Base-by-base conservation (phyloP, 2,113 vertebrate species). In the Austrofundulus limnaeus region DNA sequence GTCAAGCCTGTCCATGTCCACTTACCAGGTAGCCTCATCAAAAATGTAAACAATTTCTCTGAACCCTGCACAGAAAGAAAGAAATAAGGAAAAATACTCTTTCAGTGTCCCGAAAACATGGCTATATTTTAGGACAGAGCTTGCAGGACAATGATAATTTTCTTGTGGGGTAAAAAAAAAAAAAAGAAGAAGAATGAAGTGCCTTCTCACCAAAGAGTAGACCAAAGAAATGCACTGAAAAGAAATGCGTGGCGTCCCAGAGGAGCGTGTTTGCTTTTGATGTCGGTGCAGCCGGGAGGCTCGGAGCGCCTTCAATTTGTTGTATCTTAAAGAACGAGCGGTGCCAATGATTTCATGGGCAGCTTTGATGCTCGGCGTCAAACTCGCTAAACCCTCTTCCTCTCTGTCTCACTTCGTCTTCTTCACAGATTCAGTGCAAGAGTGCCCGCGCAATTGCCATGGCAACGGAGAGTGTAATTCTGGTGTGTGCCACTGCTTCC, bases 401-500 rank as follows among this genome's bases (percentile, higher is more conserved):
- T 66, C 65, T 69, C 60, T 55, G 25, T 77, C 81, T 81, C 64
- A 66, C 69, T 85, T 81, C 72, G 21, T 85, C 66, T 66, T 75
- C 72, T 77, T 88, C 71, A 72, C 94, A 99, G 97, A 98, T 87
- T 99, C 97, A 0, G 96, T 98, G 78, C 96, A 98, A 86, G 96
- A 98, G 88, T 99, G 97, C 85, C 97, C 96, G 34, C 94, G 95
- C 34, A 98, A 98, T 80, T 99, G 97, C 85, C 97, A 98, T 63
- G 96, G 97, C 42, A 99, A 99, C 70, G 97, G 97, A 1, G 97
- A 99, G 85, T 99, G 97, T 58, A 95, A 97, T 19, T 98, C 97
- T 3, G 97, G 97, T 46, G 88, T 96, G 68, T 99, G 97, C 86
- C 97, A 98, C 85, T 99, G 97, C 73, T 99, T 98, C 77, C 96